Evolutionary conservation across 2,888 invertebrate genomes (phyloP).

Genomic region (Cephus rjabovi): DNA sequence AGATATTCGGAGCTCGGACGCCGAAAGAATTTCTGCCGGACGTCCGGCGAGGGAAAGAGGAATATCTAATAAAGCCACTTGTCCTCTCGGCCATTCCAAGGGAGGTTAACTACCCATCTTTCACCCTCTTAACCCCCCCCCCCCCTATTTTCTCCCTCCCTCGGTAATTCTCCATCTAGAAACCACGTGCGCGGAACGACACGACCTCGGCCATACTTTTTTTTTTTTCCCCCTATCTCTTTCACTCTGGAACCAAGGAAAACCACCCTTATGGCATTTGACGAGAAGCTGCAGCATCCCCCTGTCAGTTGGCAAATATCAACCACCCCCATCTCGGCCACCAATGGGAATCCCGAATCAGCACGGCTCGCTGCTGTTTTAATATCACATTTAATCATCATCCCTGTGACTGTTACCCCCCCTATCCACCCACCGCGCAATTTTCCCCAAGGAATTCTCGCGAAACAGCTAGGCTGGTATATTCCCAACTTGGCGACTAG

Average conservation of each 20-base stretch:
- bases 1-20: too few species aligned
- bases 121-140: background rate
- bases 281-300: background rate
- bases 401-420: too few species aligned
- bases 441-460: too few species aligned
- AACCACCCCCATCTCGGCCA: background rate
- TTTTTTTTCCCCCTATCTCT: background rate
- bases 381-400: too few species aligned
- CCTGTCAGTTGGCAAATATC: constrained; percentile 22
- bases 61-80: constrained; percentile 40
- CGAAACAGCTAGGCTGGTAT: too few species aligned
- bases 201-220: background rate
- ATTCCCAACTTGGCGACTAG: too few species aligned
- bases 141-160: constrained; percentile 1
- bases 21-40: too few species aligned
- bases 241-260: constrained; percentile 9
- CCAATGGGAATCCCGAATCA: background rate
- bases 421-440: too few species aligned
- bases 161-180: constrained; percentile 23
- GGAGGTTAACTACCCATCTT: too few species aligned
- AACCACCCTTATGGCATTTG: background rate
- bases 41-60: background rate
- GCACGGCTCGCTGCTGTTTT: too few species aligned
- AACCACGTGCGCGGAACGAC: constrained; percentile 31
- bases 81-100: constrained; percentile 8